Evolutionary conservation across 2,797 vertebrate genomes (phyloP), one percentile per base, ranked within the genome.

Genomic region (Peromyscus aztecus): DNA sequence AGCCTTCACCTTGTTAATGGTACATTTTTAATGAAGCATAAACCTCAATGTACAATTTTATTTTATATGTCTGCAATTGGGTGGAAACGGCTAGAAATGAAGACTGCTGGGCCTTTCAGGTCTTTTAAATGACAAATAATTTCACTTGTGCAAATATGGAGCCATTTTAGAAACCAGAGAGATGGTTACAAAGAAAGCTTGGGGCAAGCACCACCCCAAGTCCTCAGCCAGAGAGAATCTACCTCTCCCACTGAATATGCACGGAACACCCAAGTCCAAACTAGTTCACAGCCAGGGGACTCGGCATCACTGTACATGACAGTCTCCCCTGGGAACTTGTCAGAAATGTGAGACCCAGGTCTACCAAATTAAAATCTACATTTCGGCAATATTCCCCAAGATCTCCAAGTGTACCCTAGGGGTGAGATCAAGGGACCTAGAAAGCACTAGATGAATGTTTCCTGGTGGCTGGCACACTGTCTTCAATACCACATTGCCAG

Each of bases 61-160:
- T 92, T 95, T 95, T 91, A 96, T 90, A 81, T 95, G 55, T 76
- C 63, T 91, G 92, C 90, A 69, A 95, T 55, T 83, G 55, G n/a
- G 24, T 21, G 49, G 61, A 75, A 94, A 57, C 27, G 55, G 2
- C 83, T 81, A 94, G 59, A 96, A 91, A 84, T 40, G 21, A 94
- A 52, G 89, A 91, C 10, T 11, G 57, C n/a, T 75, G 71, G 34
- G 31, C 46, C n/a, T 65, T 71, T 24, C 31, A 65, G 49, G 40
- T 3, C 77, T 95, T 95, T 71, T 8, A 92, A 92, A 34, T 55
- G 40, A 83, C n/a, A 92, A 95, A 87, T 78, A 75, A 88, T 94
- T 80, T 59, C 29, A 34, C 17, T 96, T 34, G 49, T 3, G 2
- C 88, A 94, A 91, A 83, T 57, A 46, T 0, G 63, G 8, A 88